Base-by-base conservation (phyloP, 2,888 invertebrate genomes). In the Hyalella azteca region DNA sequence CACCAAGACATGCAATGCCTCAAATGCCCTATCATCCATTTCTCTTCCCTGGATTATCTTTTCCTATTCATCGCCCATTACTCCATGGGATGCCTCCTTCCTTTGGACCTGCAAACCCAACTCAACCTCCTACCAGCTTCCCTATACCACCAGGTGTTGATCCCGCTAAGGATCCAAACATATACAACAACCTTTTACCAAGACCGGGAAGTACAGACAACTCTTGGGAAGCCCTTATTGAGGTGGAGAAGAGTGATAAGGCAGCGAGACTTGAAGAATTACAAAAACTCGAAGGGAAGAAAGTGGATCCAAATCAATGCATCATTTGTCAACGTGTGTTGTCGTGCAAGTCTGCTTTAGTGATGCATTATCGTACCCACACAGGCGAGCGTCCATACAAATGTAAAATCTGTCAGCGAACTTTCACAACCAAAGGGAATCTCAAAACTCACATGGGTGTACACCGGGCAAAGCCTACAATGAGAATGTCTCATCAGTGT, bases 381-480 rank as follows among this genome's bases (percentile, higher is more conserved):
- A 89, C 89, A 19, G 89, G 89, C 82, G 88, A 89, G 84, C 87
- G 90, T 19, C 90, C 90, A 2, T 91, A 88, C 86, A 89, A 88
- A 83, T 90, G 90, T 86, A 89, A 89, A 85, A 88, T 90, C 41
- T 91, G 91, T 86, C 89, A 89, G 3, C 87, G 89, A 59, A 90
- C 90, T 29, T 91, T 91, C 87, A 91, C 90, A 13, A 91, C 91
- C 29, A 91, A 91, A 85, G 91, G 91, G 73, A 91, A 91, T 86
- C 87, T 91, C 85, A 91, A 91, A 86, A 91, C 91, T 9, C 91
- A 91, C 87, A 91, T 91, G 91, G 90, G 90, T 41, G 90, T 90
- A n/a, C 90, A 90, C 86, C 87, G 90, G 54, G 88, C 89, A 66
- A 90, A 90, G 85, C 87, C 86, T 7, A 88, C 89, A 15, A 85